A percentile compares a stretch with the other conserved stretches of the same genome.
Evolutionary conservation across 2,797 vertebrate genomes (phyloP).

Genomic region (Nyctalus aviator): DNA sequence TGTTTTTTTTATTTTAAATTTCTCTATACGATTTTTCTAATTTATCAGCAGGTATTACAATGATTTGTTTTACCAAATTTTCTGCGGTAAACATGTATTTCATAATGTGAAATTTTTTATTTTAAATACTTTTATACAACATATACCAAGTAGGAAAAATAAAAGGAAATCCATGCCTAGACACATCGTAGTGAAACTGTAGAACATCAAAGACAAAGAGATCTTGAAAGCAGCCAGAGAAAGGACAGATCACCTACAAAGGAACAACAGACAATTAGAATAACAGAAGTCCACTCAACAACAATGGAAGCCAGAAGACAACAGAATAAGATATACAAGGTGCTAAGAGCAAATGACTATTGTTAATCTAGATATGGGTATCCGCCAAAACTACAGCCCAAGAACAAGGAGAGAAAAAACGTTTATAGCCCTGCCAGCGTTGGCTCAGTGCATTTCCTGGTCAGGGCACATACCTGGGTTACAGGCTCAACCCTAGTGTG

Average conservation of each 20-base stretch:
- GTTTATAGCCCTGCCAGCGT: no score
- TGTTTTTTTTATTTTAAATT: not conserved
- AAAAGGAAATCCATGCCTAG: conserved; percentile 61
- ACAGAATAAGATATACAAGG: not conserved
- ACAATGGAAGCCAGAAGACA: conserved; percentile 33
- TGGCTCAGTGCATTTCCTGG: no score
- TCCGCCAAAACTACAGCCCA: not conserved
- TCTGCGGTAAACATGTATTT: not conserved
- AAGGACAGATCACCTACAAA: conserved; percentile 70
- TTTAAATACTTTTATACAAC: conserved; percentile 32
- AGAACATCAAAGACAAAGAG: conserved; percentile 66
- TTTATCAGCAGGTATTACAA: not conserved
- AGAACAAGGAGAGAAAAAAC: not conserved
- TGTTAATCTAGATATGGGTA: not conserved
- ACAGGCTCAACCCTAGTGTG: no score
- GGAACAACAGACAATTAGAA: conserved; percentile 52
- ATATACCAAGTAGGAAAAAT: conserved; percentile 35
- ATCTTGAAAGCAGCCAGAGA: conserved; percentile 67
- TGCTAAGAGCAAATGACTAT: not conserved
- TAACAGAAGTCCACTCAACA: not conserved
- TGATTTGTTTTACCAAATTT: conserved; percentile 33
- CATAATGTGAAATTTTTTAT: conserved; percentile 11
- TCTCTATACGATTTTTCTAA: conserved; percentile 21
- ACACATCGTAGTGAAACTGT: conserved; percentile 10
- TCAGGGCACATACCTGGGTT: no score